Conservation (phyloP, 2,113 vertebrate genomes). For the Oxygymnocypris stewartii region DNA sequence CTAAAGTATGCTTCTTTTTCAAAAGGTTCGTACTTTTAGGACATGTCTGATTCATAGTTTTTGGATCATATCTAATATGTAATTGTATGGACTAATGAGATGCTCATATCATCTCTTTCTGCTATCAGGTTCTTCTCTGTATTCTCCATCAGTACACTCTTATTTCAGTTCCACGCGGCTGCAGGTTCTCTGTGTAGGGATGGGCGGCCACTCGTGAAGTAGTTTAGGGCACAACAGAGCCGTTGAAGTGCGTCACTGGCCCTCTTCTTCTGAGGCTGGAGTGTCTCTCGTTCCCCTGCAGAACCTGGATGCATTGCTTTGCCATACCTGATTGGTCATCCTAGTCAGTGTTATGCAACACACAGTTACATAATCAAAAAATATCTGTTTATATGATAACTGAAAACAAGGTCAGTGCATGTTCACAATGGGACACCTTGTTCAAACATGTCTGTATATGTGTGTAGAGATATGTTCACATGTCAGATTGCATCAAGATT, state of each 20-base stretch:
- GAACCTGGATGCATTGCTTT: neutral
- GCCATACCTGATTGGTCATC: conserved; percentile 35
- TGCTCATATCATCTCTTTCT: neutral
- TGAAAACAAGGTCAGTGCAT: conserved; percentile 31
- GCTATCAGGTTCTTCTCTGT: neutral
- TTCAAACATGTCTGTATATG: neutral
- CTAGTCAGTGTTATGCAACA: conserved; percentile 20
- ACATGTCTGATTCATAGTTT: neutral
- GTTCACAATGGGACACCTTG: neutral
- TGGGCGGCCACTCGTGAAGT: neutral
- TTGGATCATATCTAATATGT: neutral
- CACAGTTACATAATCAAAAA: conserved; percentile 34
- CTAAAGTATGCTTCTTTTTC: neutral
- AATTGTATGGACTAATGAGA: neutral
- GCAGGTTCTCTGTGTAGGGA: neutral
- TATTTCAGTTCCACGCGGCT: neutral
- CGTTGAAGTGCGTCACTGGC: neutral
- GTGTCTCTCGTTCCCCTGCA: neutral
- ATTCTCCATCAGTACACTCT: neutral
- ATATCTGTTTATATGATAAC: conserved; percentile 35
- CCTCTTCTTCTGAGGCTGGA: conserved; percentile 7
- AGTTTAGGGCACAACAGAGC: conserved; percentile 8
- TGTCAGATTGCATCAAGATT: neutral
- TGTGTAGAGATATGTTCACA: neutral
- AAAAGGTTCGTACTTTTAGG: neutral